phyloP scores from a whole-genome alignment of 53 echinoderm and acorn worm species.

The Mesocentrotus franciscanus region DNA sequence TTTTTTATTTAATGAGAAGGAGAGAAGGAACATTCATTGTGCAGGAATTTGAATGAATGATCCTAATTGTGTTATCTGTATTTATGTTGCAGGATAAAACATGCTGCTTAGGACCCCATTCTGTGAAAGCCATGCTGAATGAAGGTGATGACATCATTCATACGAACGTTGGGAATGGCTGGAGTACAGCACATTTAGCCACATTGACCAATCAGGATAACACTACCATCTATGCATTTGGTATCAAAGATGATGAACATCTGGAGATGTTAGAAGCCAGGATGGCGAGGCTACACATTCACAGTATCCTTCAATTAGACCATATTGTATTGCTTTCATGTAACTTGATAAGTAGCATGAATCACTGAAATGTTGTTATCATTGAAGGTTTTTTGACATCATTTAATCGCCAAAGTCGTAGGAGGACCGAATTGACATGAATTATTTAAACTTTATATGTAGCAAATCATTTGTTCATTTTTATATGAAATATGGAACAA shows the following conservation, averaged over 20 bases:
- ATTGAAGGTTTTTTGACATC: too few species aligned
- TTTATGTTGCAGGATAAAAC: conserved; percentile 79
- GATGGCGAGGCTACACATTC: conserved; percentile 74
- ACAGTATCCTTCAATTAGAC: conserved; percentile 85
- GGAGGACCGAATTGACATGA: too few species aligned
- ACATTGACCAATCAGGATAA: conserved; percentile 82
- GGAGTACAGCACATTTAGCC: conserved; percentile 90
- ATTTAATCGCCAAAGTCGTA: too few species aligned
- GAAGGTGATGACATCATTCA: conserved; percentile 96
- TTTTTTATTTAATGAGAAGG: too few species aligned
- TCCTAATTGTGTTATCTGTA: background rate
- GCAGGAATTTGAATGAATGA: background rate
- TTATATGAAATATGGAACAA: too few species aligned
- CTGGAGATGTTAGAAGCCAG: conserved; percentile 77
- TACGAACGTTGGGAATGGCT: conserved; percentile 85
- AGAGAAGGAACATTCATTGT: too few species aligned
- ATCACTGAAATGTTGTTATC: too few species aligned
- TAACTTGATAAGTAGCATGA: too few species aligned
- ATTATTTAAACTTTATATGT: too few species aligned
- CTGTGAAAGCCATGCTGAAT: conserved; percentile 85
- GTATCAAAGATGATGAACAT: conserved; percentile 79
- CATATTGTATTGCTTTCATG: too few species aligned
- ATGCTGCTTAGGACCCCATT: conserved; percentile 91
- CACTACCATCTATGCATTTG: conserved; percentile 85
- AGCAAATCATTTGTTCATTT: too few species aligned